Percentiles rank a stretch among this genome's conserved stretches.
Conservation (phyloP, 1,140 invertebrate species). For the Drosophila orena region DNA sequence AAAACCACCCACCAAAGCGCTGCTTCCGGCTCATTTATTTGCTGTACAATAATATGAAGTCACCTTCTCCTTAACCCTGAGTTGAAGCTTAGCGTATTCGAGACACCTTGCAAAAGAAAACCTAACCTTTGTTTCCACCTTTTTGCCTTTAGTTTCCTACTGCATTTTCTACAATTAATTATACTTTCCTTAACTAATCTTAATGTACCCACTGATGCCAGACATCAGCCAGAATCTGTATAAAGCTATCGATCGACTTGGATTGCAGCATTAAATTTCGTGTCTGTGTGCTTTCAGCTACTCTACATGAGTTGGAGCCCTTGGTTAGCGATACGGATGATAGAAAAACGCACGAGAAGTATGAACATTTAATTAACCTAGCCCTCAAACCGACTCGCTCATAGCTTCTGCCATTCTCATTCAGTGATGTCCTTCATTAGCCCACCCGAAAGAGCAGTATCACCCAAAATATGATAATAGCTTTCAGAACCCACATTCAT, state of each 20-base stretch:
- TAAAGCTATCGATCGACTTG: slow-evolving; percentile 25
- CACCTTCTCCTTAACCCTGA: slow-evolving; percentile 36
- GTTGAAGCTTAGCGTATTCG: slow-evolving; percentile 56
- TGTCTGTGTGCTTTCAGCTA: slow-evolving; percentile 84
- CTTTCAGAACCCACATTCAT: slow-evolving; percentile 27
- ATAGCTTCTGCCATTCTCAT: slow-evolving; percentile 57
- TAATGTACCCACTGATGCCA: slow-evolving; percentile 58
- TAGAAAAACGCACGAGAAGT: slow-evolving; percentile 84
- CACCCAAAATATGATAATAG: slow-evolving; percentile 10
- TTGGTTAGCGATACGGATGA: slow-evolving; percentile 90
- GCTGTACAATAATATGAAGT: slow-evolving; percentile 65
- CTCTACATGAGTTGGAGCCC: slow-evolving; percentile 89
- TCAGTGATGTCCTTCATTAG: slow-evolving; percentile 50
- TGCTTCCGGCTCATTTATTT: slow-evolving; percentile 73
- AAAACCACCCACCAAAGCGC: slow-evolving; percentile 42
- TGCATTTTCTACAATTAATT: slow-evolving; percentile 48
- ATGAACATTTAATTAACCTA: slow-evolving; percentile 62
- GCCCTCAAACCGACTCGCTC: slow-evolving; percentile 39
- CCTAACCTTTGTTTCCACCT: slow-evolving; percentile 43
- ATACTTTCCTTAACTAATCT: slow-evolving; percentile 50
- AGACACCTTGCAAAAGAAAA: slow-evolving; percentile 69
- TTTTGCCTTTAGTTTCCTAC: slow-evolving; percentile 60
- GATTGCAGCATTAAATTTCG: slow-evolving; percentile 65
- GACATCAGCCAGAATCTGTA: slow-evolving; percentile 41
- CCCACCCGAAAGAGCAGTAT: slow-evolving; percentile 38